Evolutionary conservation across 64 coral and sea anemone species (phyloP).

Genomic region (Actinia equina): DNA sequence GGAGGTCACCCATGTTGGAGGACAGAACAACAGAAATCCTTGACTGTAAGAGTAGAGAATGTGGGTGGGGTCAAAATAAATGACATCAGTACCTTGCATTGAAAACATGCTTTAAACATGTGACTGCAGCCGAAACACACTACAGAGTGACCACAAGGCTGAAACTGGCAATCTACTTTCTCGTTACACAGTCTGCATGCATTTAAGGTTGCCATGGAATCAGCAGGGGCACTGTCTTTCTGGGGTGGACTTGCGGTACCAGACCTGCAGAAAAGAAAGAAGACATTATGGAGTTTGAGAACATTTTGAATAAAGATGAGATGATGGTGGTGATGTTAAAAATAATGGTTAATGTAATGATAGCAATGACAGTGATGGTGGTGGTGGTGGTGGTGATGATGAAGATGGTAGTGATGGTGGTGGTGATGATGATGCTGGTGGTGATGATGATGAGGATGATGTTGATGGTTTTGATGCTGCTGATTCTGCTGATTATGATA

Average conservation of each 20-base stretch:
- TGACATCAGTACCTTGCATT: constrained; percentile 34
- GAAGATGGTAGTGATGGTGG: no score
- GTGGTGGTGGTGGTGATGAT: no score
- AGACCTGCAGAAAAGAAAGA: neutral
- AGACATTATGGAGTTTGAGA: neutral
- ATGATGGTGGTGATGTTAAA: no score
- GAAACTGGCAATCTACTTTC: constrained; percentile 31
- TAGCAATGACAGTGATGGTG: no score
- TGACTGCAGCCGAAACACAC: constrained; percentile 42
- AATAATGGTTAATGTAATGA: no score
- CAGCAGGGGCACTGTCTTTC: neutral
- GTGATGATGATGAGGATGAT: no score
- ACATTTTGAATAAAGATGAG: neutral
- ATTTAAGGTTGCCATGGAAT: neutral
- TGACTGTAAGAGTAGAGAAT: no score
- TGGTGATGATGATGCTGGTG: no score
- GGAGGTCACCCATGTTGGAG: no score
- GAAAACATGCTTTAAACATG: constrained; percentile 46
- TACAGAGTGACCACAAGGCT: constrained; percentile 55
- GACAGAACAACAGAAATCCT: no score
- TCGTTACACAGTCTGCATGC: constrained; percentile 39
- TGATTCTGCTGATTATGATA: neutral
- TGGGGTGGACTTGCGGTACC: neutral
- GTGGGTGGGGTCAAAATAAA: neutral
- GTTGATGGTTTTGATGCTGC: no score